Percentiles rank a stretch among this genome's conserved stretches.
Evolutionary conservation across 2,888 invertebrate genomes (phyloP).

Genomic region (Monoplex corrugatus): DNA sequence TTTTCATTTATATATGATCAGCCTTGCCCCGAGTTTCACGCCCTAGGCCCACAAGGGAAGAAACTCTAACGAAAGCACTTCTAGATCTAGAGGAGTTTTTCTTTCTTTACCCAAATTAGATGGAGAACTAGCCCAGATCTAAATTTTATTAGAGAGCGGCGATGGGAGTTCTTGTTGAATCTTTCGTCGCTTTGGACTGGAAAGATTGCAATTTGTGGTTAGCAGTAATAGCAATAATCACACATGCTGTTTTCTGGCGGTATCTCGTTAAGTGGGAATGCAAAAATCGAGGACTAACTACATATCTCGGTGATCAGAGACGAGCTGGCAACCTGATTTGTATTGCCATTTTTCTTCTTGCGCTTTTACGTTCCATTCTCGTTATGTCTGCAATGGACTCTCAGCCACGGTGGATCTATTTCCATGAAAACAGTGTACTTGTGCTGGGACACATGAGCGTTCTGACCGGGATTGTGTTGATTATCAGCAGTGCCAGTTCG

Average conservation of each 20-base stretch:
- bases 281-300: not conserved
- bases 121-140: no score
- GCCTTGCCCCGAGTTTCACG: no score
- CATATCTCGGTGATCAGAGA: not conserved
- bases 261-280: slow-evolving; percentile 15
- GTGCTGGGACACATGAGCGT: not conserved
- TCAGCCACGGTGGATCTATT: slow-evolving; percentile 10
- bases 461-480: not conserved
- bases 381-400: not conserved
- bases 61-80: no score
- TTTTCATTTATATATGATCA: no score
- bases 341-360: not conserved
- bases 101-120: no score
- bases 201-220: not conserved
- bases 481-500: not conserved
- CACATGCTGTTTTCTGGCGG: not conserved
- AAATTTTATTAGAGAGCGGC: no score
- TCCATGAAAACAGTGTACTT: not conserved
- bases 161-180: not conserved
- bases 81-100: no score
- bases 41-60: no score
- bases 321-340: not conserved
- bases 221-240: not conserved
- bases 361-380: not conserved
- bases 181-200: not conserved